A percentile compares a stretch with the other conserved stretches of the same genome.
These are phyloP conservation scores for Labeo rohita DNA, from an alignment of 2,113 vertebrate species.

Conservation along the genomic window DNA sequence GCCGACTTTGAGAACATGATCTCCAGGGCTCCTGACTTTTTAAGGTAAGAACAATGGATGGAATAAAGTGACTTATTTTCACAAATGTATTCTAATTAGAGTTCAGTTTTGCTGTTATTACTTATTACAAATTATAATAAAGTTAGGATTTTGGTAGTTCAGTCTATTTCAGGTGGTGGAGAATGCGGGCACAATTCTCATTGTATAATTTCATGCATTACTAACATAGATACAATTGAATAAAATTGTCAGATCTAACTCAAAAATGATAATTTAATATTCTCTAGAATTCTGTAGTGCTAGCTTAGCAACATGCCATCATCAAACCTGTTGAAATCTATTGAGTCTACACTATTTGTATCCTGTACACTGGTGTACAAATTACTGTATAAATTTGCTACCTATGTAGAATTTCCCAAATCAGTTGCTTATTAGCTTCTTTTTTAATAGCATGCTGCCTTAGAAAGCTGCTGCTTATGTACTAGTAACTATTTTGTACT, in stretches of 20 bases:
- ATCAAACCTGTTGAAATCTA: not conserved
- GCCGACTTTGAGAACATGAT: slow-evolving; percentile 99
- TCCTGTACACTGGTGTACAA: not conserved
- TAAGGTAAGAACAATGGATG: slow-evolving; percentile 80
- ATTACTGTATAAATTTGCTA: not conserved
- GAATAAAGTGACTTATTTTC: not conserved
- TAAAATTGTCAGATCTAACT: not conserved
- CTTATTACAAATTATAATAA: not conserved
- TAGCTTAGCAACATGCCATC: not conserved
- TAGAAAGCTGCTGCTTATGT: not conserved
- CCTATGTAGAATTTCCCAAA: not conserved
- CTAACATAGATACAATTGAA: not conserved
- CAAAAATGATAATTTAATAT: not conserved
- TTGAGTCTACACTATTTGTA: not conserved
- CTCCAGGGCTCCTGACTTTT: slow-evolving; percentile 94
- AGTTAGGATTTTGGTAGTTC: not conserved
- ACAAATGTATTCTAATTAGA: not conserved
- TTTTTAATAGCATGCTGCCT: not conserved
- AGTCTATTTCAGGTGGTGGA: not conserved
- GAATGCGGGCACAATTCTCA: slow-evolving; percentile 10
- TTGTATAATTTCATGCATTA: not conserved
- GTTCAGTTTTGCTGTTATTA: not conserved
- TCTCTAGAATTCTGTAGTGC: not conserved
- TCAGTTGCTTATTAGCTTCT: too few relatives aligned
- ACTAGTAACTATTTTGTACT: not conserved